phyloP scores from a whole-genome alignment of 1,140 invertebrate species.

The Cyclina sinensis region DNA sequence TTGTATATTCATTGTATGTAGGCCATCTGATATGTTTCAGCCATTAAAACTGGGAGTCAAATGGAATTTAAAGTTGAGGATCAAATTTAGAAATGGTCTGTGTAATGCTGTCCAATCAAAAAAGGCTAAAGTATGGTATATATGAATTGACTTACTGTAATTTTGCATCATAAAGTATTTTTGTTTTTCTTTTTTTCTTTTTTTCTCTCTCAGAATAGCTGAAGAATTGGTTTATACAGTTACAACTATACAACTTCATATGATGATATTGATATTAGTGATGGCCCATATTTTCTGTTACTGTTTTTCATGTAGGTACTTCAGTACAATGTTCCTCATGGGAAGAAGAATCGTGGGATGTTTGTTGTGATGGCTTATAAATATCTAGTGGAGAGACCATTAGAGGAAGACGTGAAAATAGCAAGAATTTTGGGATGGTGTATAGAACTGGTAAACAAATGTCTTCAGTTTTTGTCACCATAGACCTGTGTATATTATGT shows the following conservation, averaged over 20 bases:
- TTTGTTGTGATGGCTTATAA: conserved; percentile 93
- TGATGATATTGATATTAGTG: not conserved
- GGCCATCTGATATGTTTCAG: too few relatives aligned
- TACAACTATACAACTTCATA: not conserved
- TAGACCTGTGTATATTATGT: too few relatives aligned
- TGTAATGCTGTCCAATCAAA: too few relatives aligned
- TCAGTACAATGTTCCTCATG: conserved; percentile 88
- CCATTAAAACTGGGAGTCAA: too few relatives aligned
- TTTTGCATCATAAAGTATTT: not conserved
- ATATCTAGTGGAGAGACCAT: conserved; percentile 90
- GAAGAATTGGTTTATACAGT: not conserved
- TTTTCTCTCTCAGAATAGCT: not conserved
- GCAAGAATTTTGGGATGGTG: conserved; percentile 97
- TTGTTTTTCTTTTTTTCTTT: not conserved
- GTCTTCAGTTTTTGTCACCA: too few relatives aligned
- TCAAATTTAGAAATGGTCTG: too few relatives aligned
- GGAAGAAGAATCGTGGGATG: conserved; percentile 91
- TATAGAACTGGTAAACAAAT: conserved; percentile 94
- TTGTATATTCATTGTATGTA: too few relatives aligned
- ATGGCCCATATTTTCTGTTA: not conserved
- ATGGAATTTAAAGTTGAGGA: too few relatives aligned
- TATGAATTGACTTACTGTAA: too few relatives aligned
- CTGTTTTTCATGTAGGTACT: conserved; percentile 84
- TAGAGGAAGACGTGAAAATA: conserved; percentile 92
- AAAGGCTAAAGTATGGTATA: too few relatives aligned